Evolutionary conservation across 2,113 vertebrate genomes (phyloP), one percentile per base, ranked within the genome.

Genomic region (Boulengerochromis microlepis): DNA sequence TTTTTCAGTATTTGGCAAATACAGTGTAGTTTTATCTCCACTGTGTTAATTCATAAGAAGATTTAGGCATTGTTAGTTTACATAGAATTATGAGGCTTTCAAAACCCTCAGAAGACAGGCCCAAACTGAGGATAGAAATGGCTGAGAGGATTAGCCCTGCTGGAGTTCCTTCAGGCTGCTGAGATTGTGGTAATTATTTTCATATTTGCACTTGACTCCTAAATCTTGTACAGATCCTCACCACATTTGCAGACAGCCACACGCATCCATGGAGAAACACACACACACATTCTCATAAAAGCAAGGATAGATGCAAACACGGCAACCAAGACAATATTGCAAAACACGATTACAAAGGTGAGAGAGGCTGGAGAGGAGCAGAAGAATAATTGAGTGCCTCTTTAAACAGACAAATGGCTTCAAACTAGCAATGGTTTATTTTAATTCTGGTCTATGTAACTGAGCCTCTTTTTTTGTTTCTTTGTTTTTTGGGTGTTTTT

Each of bases 141-240:
- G 52, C 52, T 90, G 87, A 90, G 88, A 91, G 91, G 93, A 94
- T 92, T 93, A 94, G 52, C 76, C 31, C 85, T 76, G 86, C 64
- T 42, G 59, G 71, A 83, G 83, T 90, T 91, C 83, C 74, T 91
- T 91, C 74, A 88, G 80, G 81, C 87, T 54, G 82, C 84, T 76
- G 12, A 88, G 88, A 91, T 91, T 93, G 88, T 45, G 82, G 80
- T 94, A 87, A 94, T 95, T 93, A 87, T 91, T 93, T 94, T 94
- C 88, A 91, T 90, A 93, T 93, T 93, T 87, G 59, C 85, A 80
- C 86, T 91, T 90, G 81, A 90, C 88, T 91, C 53, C 29, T 93
- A 84, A 91, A 89, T 86, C 89, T 85, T 74, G 24, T 45, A 1
- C 15, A 61, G 64, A 66, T 87, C 82, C 74, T 64, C 33, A 7